phyloP scores from a whole-genome alignment of 2,113 vertebrate genomes.

The Corvus hawaiiensis region DNA sequence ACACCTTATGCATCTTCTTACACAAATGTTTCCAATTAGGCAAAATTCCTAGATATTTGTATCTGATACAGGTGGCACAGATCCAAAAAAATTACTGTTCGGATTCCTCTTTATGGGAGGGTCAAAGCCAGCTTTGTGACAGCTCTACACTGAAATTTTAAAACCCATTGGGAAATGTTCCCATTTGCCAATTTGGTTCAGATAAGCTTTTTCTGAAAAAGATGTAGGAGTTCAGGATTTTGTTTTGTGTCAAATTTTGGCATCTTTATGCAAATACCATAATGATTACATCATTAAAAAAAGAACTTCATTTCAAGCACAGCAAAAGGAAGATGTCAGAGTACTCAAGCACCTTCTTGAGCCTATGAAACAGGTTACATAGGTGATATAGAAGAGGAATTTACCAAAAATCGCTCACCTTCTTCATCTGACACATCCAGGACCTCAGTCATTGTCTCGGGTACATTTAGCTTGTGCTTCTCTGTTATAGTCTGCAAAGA shows the following conservation, averaged over 20 bases:
- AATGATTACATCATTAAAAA: neutral
- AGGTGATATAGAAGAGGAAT: neutral
- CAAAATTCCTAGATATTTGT: neutral
- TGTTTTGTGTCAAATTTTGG: neutral
- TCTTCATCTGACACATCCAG: constrained; percentile 98
- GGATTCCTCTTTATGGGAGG: neutral
- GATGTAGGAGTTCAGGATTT: neutral
- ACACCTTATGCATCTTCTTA: neutral
- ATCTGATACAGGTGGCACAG: neutral
- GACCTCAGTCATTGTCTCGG: constrained; percentile 97
- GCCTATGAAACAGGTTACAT: neutral
- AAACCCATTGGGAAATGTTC: neutral
- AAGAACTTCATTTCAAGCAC: neutral
- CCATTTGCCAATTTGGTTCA: neutral
- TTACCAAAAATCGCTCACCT: constrained; percentile 75
- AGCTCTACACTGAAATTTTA: neutral
- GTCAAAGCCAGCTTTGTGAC: neutral
- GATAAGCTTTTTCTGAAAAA: neutral
- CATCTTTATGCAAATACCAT: neutral
- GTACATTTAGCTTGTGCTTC: constrained; percentile 98
- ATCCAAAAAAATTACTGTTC: neutral
- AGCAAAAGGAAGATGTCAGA: neutral
- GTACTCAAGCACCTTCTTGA: neutral
- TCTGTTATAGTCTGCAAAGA: constrained; percentile 90
- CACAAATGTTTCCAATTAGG: neutral